Evolutionary conservation across 2,888 invertebrate species (phyloP).

Genomic region (Tetranychus piercei): DNA sequence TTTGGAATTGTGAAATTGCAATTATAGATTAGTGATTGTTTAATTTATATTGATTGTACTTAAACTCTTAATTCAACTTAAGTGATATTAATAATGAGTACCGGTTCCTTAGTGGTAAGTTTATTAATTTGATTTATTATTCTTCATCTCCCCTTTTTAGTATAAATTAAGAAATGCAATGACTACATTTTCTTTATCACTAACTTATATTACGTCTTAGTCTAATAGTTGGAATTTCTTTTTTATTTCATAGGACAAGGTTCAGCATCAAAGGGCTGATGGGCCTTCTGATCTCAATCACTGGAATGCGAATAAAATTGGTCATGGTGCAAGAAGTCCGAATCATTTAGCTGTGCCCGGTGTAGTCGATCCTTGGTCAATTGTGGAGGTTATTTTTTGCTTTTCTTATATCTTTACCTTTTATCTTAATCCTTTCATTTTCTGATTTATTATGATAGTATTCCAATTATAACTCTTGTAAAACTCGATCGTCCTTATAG

Average conservation of each 20-base stretch:
- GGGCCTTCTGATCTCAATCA: neutral
- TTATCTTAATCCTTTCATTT: too few relatives aligned
- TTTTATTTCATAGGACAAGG: neutral
- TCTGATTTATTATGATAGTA: too few relatives aligned
- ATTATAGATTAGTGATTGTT: neutral
- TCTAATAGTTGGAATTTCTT: neutral
- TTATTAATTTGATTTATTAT: neutral
- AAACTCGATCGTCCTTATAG: too few relatives aligned
- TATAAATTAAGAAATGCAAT: too few relatives aligned
- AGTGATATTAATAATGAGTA: neutral
- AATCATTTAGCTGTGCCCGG: neutral
- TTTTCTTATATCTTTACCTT: too few relatives aligned
- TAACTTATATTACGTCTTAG: neutral
- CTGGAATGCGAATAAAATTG: neutral
- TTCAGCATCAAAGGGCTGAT: neutral
- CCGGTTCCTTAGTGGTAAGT: constrained; percentile 1
- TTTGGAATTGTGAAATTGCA: neutral
- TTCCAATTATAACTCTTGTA: too few relatives aligned
- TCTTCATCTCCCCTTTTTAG: too few relatives aligned
- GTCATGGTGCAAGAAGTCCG: neutral
- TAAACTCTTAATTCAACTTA: neutral
- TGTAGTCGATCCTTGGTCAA: neutral
- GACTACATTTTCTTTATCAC: neutral
- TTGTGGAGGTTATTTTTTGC: constrained; percentile 7
- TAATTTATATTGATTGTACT: neutral